These are phyloP conservation scores for Siphamia tubifer DNA, from an alignment of 2,113 vertebrate genomes.

Conservation along the genomic window DNA sequence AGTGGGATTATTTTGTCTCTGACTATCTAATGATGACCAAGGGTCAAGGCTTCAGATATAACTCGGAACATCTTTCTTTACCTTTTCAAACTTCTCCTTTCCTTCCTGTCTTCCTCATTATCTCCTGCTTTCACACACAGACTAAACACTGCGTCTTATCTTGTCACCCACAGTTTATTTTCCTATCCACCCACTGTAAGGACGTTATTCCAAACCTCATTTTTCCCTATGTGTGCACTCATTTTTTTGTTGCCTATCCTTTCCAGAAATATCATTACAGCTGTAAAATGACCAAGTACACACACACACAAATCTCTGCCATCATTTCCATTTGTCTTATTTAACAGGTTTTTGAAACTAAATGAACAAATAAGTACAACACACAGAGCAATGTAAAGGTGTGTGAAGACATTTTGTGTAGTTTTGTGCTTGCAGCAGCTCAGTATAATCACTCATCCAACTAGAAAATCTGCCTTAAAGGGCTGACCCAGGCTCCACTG, in stretches of 20 bases:
- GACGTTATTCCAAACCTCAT: slow-evolving; percentile 32
- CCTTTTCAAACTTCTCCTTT: not conserved
- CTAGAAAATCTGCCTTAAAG: slow-evolving; percentile 29
- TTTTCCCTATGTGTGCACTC: slow-evolving; percentile 31
- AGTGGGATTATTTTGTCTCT: too few relatives aligned
- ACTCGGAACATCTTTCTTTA: not conserved
- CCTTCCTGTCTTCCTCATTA: not conserved
- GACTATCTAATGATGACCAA: not conserved
- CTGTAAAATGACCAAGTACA: too few relatives aligned
- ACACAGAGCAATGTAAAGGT: too few relatives aligned
- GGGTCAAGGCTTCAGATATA: not conserved
- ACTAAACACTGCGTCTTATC: slow-evolving; percentile 40
- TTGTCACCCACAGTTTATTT: slow-evolving; percentile 41
- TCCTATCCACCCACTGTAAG: slow-evolving; percentile 25
- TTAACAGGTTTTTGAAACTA: too few relatives aligned
- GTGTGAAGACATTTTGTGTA: too few relatives aligned
- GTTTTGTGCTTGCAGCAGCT: not conserved
- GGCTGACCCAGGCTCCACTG: slow-evolving; percentile 8
- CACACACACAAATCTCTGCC: too few relatives aligned
- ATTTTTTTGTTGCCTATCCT: too few relatives aligned
- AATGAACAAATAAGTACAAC: too few relatives aligned
- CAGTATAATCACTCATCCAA: not conserved
- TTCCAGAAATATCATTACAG: too few relatives aligned
- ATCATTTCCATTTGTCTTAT: too few relatives aligned
- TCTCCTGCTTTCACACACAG: slow-evolving; percentile 8